phyloP scores from a whole-genome alignment of 1,140 invertebrate species.

The Halotydeus destructor region DNA sequence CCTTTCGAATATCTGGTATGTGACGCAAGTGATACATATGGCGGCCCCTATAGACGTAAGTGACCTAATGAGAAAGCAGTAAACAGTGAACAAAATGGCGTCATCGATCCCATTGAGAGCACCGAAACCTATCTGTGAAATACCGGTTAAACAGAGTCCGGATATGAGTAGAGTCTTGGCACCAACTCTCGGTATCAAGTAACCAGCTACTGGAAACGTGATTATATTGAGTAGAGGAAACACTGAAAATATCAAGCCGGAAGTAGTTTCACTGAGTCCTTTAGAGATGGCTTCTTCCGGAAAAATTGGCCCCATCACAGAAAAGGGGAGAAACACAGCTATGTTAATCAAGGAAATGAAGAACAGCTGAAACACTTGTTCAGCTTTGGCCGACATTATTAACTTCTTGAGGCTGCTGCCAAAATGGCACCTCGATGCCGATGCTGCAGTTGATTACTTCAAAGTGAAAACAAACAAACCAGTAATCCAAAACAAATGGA shows the following conservation, averaged over 20 bases:
- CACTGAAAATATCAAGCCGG: constrained; percentile 46
- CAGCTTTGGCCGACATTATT: too few species aligned
- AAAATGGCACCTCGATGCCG: too few species aligned
- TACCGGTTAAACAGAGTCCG: constrained; percentile 22
- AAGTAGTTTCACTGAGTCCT: constrained; percentile 38
- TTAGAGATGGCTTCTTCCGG: constrained; percentile 40
- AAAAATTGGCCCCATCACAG: constrained; percentile 51
- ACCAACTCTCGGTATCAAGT: constrained; percentile 40
- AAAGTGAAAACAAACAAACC: too few species aligned
- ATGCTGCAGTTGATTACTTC: too few species aligned
- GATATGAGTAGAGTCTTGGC: constrained; percentile 30
- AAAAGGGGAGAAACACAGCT: constrained; percentile 48
- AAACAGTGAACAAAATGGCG: constrained; percentile 33
- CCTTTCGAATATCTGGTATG: constrained; percentile 48
- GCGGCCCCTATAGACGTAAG: constrained; percentile 48
- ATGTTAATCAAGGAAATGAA: constrained; percentile 30
- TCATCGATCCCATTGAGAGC: constrained; percentile 36
- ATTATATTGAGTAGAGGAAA: constrained; percentile 46
- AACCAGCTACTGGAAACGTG: constrained; percentile 43
- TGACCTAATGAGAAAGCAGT: constrained; percentile 45
- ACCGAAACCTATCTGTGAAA: constrained; percentile 25
- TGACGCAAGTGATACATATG: constrained; percentile 46
- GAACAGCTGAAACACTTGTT: constrained; percentile 16
- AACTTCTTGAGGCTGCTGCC: too few species aligned
- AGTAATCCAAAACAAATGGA: too few species aligned